Evolutionary conservation across 2,797 vertebrate species (phyloP).

Genomic region (Lateolabrax maculatus): DNA sequence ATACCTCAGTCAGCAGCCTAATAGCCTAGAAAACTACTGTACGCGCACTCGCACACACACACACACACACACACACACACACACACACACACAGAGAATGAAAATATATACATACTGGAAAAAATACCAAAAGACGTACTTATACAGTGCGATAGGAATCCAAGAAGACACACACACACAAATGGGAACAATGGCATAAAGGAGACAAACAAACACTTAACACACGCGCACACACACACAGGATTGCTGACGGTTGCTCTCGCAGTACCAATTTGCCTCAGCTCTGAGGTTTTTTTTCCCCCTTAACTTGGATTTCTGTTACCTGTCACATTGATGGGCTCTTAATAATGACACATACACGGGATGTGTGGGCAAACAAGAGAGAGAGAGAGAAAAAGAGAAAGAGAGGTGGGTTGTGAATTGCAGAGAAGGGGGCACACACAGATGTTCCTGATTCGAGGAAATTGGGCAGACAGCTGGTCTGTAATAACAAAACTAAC

Average conservation of each 20-base stretch:
- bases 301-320: conserved; percentile 58
- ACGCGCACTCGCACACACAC: conserved; percentile 13
- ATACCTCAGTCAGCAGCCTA: conserved; percentile 62
- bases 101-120: conserved; percentile 31
- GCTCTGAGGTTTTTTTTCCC: conserved; percentile 17
- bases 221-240: conserved; percentile 10
- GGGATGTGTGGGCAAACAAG: neutral
- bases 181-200: conserved; percentile 18
- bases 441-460: conserved; percentile 66
- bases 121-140: conserved; percentile 15
- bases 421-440: conserved; percentile 8
- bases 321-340: conserved; percentile 57
- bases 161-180: neutral
- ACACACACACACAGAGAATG: neutral
- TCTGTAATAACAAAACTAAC: conserved; percentile 73
- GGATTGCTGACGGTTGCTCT: conserved; percentile 53
- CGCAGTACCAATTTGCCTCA: conserved; percentile 47
- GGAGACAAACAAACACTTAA: conserved; percentile 1
- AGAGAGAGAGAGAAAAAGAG: neutral
- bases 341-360: conserved; percentile 63
- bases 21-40: conserved; percentile 42
- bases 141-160: conserved; percentile 10
- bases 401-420: neutral
- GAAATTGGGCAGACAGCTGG: conserved; percentile 74
- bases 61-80: conserved; percentile 22